Conservation (phyloP, 1,140 invertebrate species). For the Neodiprion virginianus region DNA sequence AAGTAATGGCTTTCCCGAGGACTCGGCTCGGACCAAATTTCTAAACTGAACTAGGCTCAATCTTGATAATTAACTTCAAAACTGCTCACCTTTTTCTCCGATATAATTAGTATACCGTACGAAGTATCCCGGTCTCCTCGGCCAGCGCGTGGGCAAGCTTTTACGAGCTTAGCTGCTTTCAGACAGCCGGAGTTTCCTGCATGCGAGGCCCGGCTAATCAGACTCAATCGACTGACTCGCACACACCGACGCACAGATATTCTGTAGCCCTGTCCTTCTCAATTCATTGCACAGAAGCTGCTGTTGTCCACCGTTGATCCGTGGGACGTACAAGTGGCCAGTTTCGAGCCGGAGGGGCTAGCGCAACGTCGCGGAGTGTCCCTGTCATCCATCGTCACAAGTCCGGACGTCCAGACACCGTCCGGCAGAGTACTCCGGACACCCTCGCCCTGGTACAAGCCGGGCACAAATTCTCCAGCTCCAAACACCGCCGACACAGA, state of each 20-base stretch:
- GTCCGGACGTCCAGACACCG: constrained; percentile 22
- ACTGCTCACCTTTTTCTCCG: too few species aligned
- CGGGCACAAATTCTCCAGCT: constrained; percentile 14
- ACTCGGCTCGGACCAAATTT: too few species aligned
- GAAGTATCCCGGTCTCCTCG: too few species aligned
- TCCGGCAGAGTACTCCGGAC: constrained; percentile 30
- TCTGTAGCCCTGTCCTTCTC: constrained; percentile 33
- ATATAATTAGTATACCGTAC: too few species aligned
- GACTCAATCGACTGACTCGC: constrained; percentile 44
- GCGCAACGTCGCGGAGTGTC: constrained; percentile 43
- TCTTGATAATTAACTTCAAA: too few species aligned
- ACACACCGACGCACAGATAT: constrained; percentile 28
- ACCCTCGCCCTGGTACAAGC: constrained; percentile 58
- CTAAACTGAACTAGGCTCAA: too few species aligned
- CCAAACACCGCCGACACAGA: neutral
- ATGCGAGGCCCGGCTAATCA: constrained; percentile 32
- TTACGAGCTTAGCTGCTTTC: neutral
- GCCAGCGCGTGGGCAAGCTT: too few species aligned
- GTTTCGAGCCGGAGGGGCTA: constrained; percentile 51
- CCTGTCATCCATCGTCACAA: constrained; percentile 23
- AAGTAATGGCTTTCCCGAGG: too few species aligned
- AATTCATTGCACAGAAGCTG: constrained; percentile 51
- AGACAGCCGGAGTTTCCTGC: constrained; percentile 9
- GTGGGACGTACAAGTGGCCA: constrained; percentile 58
- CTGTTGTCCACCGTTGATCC: constrained; percentile 58